Evolutionary conservation across 2,797 vertebrate genomes (phyloP), one percentile per base, ranked within the genome.

Genomic region (Pseudocheirus occidentalis): DNA sequence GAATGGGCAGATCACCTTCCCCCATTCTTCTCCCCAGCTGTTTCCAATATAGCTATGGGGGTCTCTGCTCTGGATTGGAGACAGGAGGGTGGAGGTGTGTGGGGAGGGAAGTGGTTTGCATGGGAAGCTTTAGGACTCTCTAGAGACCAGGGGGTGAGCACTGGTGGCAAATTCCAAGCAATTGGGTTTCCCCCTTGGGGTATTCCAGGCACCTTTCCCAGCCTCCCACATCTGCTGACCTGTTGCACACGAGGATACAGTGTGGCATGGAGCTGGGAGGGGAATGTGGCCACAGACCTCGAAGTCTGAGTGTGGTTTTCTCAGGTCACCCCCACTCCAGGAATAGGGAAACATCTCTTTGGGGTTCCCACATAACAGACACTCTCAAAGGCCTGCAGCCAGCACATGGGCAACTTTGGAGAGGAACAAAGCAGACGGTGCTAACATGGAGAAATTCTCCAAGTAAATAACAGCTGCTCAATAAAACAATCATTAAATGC

Each of bases 391-490:
- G 92, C 97, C 96, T 97, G 93, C 55, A 93, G 52, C 54, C 90
- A 95, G 97, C 96, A 96, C 97, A 96, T 97, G 97, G 97, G 96
- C 93, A 97, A 97, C 98, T 98, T 98, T 93, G 95, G 96, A 97
- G 95, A 66, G 97, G 97, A 98, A 98, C 97, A 98, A 98, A 98
- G 97, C 95, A 96, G 96, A 93, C 97, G 96, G 92, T 97, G 97
- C 94, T 98, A 98, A 98, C 98, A 97, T 98, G 97, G 97, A 98
- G 97, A 97, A 98, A 98, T 97, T 98, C 97, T 96, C 97, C 97
- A 98, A 98, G 97, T 98, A 98, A 98, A 98, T 98, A 98, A 98
- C 98, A 98, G 97, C 98, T 98, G 98, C 97, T 98, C 97, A 98
- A 98, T 98, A 98, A 98, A 98, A 97, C 97, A 95, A 98, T 95